Base-by-base conservation (phyloP, 2,113 vertebrate genomes). In the Aptenodytes forsteri region DNA sequence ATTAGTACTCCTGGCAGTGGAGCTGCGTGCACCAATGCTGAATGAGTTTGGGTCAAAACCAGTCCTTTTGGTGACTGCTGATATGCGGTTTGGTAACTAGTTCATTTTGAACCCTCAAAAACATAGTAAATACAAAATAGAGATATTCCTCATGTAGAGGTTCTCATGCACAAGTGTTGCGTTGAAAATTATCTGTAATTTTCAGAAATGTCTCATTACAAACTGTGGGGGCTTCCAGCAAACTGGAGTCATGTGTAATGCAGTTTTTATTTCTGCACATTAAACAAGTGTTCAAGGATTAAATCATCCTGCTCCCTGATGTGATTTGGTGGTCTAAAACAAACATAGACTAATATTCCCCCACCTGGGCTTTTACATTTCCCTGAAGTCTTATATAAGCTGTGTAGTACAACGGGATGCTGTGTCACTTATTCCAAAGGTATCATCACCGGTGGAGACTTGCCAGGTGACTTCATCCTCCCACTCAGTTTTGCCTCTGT, bases 401-500 rank as follows among this genome's bases (percentile, higher is more conserved):
- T 21, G 0, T 95, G 93, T 96, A 96, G 91, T 97, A 97, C 95
- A 94, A 95, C 75, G 50, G 66, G 97, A 95, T 96, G 95, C 95
- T 96, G 96, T 96, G 95, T 97, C 97, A 97, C 76, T 97, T 95
- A 83, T 97, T 97, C 97, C 97, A 97, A 97, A 90, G 92, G 95
- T 95, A 97, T 97, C 96, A 97, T 97, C 97, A 97, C 94, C 83
- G 82, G 83, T 97, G 96, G 96, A 97, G 91, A 50, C 62, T 94
- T 97, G 96, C 96, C 96, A 97, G 95, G 95, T 97, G 96, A 96
- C 93, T 96, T 97, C 97, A 97, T 97, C 95, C 95, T 97, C 96
- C 93, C 96, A 94, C 96, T 96, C 96, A 95, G 78, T 93, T 96
- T 97, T 96, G 96, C 94, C 91, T 93, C 95, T 97, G 91, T 97